phyloP scores from a whole-genome alignment of 2,113 vertebrate species.

The Ictidomys tridecemlineatus region DNA sequence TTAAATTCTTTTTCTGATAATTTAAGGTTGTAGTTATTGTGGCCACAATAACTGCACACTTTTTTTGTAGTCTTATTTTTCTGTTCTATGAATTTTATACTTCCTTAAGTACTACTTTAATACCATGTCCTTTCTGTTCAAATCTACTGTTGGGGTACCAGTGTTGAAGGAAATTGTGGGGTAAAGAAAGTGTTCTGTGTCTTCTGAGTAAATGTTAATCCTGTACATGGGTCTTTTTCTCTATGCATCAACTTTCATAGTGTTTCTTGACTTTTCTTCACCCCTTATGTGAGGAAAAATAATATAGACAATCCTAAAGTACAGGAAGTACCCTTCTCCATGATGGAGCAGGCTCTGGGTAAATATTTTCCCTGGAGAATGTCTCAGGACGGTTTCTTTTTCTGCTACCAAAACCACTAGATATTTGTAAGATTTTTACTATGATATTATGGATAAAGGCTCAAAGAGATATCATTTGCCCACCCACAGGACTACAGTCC shows the following conservation, averaged over 20 bases:
- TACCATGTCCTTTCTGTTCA: neutral
- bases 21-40: neutral
- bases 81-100: neutral
- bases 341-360: too few species aligned
- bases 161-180: neutral
- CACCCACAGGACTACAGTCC: rapidly evolving
- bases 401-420: neutral
- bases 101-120: neutral
- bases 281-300: neutral
- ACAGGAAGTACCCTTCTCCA: neutral
- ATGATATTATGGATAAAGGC: neutral
- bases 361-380: neutral
- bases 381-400: neutral
- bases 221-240: neutral
- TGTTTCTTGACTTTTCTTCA: neutral
- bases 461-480: neutral
- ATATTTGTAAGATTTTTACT: neutral
- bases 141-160: neutral
- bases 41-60: neutral
- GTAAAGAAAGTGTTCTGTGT: neutral
- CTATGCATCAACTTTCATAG: neutral
- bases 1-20: neutral
- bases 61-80: neutral
- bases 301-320: too few species aligned
- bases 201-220: neutral